Evolutionary conservation across 2,888 invertebrate species (phyloP), one percentile per base, ranked within the genome.

Genomic region (Apodemia duryi): DNA sequence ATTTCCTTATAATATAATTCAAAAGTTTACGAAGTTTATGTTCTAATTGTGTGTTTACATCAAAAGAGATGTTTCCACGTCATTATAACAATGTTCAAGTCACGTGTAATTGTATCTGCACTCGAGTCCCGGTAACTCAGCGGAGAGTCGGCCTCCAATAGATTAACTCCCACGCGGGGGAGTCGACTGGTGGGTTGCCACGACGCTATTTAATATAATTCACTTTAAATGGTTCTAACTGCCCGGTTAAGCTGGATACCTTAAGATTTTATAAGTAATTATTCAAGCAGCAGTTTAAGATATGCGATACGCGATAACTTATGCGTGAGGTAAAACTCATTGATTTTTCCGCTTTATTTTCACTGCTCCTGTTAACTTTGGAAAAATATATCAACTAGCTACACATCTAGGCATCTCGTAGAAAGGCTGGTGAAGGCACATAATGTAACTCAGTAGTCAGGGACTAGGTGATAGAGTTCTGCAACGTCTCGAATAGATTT

Each of bases 181-280:
- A 57, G 57, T 57, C 13, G 54, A 28, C 10, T 11, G 11, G 57
- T 57, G 46, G 6, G 46, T 49, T 49, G 13, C 46, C n/a, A 21
- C 21, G 46, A 49, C 46, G 46, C 13, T n/a, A n/a, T n/a, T 49
- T 49, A n/a, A 49, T 49, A 57, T 57, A 57, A 32, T 57, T 57
- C 13, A 29, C 6, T 57, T 57, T 57, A 57, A 57, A 57, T 29
- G 57, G 57, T 57, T 32, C 57, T 57, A 57, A 57, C 57, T 57
- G 57, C 11, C 29, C 54, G 54, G 54, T 28, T 32, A 29, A 57
- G 32, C 11, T 11, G 46, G 46, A 13, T 13, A 46, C 6, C 13
- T 49, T 49, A 49, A 46, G 62, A 46, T 62, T 41, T 13, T n/a
- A 10, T 46, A 46, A 6, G 46, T 13, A 3, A 46, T 5, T 46